These are phyloP conservation scores for Stylophora pistillata DNA, from an alignment of 64 coral and sea anemone species.

Conservation along the genomic window DNA sequence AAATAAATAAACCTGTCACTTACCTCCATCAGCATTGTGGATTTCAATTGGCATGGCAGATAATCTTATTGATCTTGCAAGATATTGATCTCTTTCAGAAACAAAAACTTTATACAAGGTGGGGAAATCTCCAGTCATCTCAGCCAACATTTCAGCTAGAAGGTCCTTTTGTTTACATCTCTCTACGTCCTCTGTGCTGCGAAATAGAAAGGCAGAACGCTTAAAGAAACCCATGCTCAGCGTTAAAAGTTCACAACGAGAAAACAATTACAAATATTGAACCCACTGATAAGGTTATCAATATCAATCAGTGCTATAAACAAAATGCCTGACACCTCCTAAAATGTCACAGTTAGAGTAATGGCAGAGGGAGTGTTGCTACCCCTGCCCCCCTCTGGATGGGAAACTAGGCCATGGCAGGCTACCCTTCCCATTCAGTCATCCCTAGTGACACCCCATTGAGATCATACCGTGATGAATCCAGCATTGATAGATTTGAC, in stretches of 20 bases:
- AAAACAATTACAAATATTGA: too few relatives aligned
- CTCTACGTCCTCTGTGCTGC: slow-evolving; percentile 94
- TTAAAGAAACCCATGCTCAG: background rate
- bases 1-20: background rate
- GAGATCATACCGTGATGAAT: too few relatives aligned
- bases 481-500: too few relatives aligned
- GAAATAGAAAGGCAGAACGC: background rate
- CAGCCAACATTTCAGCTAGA: slow-evolving; percentile 94
- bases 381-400: too few relatives aligned
- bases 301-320: too few relatives aligned
- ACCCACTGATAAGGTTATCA: too few relatives aligned
- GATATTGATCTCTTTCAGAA: slow-evolving; percentile 81
- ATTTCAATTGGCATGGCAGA: slow-evolving; percentile 77
- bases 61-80: slow-evolving; percentile 77
- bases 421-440: too few relatives aligned
- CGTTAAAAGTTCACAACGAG: background rate
- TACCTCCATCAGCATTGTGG: slow-evolving; percentile 82
- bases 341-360: too few relatives aligned
- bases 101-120: slow-evolving; percentile 94
- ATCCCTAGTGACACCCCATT: too few relatives aligned
- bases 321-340: too few relatives aligned
- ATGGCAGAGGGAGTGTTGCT: too few relatives aligned
- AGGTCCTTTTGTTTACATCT: slow-evolving; percentile 99
- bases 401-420: too few relatives aligned
- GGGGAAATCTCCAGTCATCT: slow-evolving; percentile 99